Evolutionary conservation across 2,113 vertebrate species (phyloP).

Genomic region (Paralichthys olivaceus): DNA sequence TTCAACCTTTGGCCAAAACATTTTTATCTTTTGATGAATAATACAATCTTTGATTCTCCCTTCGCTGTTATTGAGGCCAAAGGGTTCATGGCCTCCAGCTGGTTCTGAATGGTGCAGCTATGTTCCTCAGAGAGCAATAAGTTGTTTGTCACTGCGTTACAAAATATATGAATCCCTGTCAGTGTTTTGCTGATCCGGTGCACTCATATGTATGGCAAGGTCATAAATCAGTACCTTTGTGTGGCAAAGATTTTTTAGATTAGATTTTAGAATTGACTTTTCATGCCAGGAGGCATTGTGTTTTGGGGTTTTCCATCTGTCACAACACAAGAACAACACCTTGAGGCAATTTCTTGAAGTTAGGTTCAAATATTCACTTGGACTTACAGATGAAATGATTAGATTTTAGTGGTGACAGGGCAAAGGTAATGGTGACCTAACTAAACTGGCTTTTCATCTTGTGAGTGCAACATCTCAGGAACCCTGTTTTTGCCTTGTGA

Average conservation of each 20-base stretch:
- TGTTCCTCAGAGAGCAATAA: not conserved
- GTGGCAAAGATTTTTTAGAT: too few species aligned
- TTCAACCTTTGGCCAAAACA: not conserved
- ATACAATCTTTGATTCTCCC: not conserved
- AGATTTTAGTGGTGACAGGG: not conserved
- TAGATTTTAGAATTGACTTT: too few species aligned
- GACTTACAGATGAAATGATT: too few species aligned
- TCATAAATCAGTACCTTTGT: too few species aligned
- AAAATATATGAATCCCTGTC: not conserved
- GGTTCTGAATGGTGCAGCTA: not conserved
- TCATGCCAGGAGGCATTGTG: too few species aligned
- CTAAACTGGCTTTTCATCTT: too few species aligned
- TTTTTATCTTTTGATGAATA: not conserved
- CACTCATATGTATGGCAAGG: too few species aligned
- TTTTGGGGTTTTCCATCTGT: too few species aligned
- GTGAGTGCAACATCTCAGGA: too few species aligned
- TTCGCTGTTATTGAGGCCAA: not conserved
- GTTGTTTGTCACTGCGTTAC: not conserved
- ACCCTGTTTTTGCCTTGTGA: too few species aligned
- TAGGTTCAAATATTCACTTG: not conserved
- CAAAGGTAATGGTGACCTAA: not conserved
- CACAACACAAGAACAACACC: too few species aligned
- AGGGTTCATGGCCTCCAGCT: not conserved
- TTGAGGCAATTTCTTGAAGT: too few species aligned
- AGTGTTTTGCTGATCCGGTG: not conserved